phyloP scores from a whole-genome alignment of 1,140 invertebrate species.

The Planococcus citri region DNA sequence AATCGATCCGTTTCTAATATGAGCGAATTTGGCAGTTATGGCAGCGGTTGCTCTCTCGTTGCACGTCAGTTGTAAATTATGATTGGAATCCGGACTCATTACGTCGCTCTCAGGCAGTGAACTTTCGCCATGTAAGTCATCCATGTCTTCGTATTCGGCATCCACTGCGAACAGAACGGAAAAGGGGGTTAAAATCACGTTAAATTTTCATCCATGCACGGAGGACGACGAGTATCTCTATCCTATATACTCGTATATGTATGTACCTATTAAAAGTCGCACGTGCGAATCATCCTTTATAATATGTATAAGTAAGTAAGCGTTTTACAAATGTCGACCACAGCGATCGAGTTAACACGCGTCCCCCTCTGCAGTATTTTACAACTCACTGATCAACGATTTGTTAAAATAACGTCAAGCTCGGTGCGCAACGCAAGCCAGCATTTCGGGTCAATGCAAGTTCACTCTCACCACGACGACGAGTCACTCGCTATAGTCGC shows the following conservation, averaged over 20 bases:
- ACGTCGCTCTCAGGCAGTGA: slow-evolving; percentile 8
- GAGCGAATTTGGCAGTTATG: background rate
- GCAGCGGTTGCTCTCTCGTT: background rate
- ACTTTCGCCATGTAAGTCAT: background rate
- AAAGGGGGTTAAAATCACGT: background rate
- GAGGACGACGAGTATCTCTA: too few species aligned
- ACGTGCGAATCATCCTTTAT: too few species aligned
- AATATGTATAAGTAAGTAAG: too few species aligned
- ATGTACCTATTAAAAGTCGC: too few species aligned
- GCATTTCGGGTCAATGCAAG: too few species aligned
- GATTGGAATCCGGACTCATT: slow-evolving; percentile 11
- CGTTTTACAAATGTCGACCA: too few species aligned
- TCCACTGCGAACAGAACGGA: background rate
- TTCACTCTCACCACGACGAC: too few species aligned
- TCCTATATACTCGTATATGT: too few species aligned
- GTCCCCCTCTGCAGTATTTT: background rate
- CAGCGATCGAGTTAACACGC: background rate
- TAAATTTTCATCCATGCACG: too few species aligned
- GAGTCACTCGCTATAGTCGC: background rate
- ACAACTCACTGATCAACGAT: too few species aligned
- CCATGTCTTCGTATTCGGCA: background rate
- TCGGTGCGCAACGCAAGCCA: too few species aligned
- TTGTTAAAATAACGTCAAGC: too few species aligned
- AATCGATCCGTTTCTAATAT: slow-evolving; percentile 4
- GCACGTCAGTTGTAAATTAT: background rate